Percentiles rank a stretch among this genome's conserved stretches.
Evolutionary conservation across 1,140 invertebrate genomes (phyloP).

Genomic region (Panulirus ornatus): DNA sequence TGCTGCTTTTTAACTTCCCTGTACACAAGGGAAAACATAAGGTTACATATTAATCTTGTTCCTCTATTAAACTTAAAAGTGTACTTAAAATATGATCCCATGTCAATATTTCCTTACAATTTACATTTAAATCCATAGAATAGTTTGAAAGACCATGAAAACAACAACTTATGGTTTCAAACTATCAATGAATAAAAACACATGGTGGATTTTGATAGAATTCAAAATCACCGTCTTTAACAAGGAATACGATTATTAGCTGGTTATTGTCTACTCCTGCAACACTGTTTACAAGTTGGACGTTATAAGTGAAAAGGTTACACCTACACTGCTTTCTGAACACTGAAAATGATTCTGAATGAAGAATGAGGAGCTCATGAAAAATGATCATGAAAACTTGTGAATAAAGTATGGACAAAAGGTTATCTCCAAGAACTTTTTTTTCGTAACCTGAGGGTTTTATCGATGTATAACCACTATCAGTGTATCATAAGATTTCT

Average conservation of each 20-base stretch:
- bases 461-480: slow-evolving; percentile 57
- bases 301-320: slow-evolving; percentile 53
- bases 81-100: background rate
- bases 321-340: slow-evolving; percentile 44
- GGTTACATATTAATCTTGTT: background rate
- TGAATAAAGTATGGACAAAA: slow-evolving; percentile 54
- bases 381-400: slow-evolving; percentile 50
- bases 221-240: slow-evolving; percentile 65
- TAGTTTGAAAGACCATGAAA: background rate
- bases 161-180: slow-evolving; percentile 18
- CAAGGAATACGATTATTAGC: slow-evolving; percentile 39
- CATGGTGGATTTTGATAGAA: slow-evolving; percentile 62
- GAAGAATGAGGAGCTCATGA: slow-evolving; percentile 51
- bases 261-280: slow-evolving; percentile 51
- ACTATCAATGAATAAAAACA: slow-evolving; percentile 47
- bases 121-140: slow-evolving; percentile 3
- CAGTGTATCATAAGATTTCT: background rate
- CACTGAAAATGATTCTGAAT: slow-evolving; percentile 49
- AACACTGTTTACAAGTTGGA: slow-evolving; percentile 49
- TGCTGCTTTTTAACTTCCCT: background rate
- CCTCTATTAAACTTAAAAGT: background rate
- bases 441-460: slow-evolving; percentile 60
- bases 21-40: background rate
- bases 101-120: background rate
- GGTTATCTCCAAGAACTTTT: slow-evolving; percentile 40